Evolutionary conservation across 2,113 vertebrate species (phyloP), one percentile per base, ranked within the genome.

Genomic region (Hydrolagus affinis): DNA sequence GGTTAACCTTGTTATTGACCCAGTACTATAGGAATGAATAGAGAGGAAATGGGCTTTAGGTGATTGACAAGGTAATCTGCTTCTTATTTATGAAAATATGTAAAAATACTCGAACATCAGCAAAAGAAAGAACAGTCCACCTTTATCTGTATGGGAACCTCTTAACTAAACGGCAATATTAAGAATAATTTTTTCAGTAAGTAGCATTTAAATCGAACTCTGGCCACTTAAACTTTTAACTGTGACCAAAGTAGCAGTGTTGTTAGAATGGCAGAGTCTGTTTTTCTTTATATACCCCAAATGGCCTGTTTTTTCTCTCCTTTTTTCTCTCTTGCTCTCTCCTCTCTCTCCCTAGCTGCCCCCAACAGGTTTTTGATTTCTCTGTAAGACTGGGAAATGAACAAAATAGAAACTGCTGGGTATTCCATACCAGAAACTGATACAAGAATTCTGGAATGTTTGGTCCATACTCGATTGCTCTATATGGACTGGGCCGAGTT

Each of bases 41-140:
- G 62, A 68, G 62, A 83, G 78, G 78, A 83, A 83, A 83, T 83
- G 62, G 78, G 78, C 78, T 83, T 83, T 83, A 66, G 60, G 25
- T 83, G 78, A 83, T 83, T 83, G 78, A 83, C 78, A 83, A 83
- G 78, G 78, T 83, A 83, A 68, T 83, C 78, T 83, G 78, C 78
- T 83, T 83, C 78, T 83, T 83, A 83, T 83, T 83, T 83, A 66
- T 66, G 62, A 83, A 83, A 83, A 66, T 83, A 83, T 83, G 78
- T 83, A 83, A 83, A 80, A 83, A 66, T 83, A 32, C 62, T 83
- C 17, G 62, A 83, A 66, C 78, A 80, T 80, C 62, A 66, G 25
- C 60, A 66, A 59, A 83, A 68, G 28, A 83, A 83, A 83, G 66
- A 3, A 44, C 44, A 44, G 44, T 28, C 12, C 21, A 66, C 21